These are phyloP conservation scores for fruit fly (Drosophila melanogaster) DNA, from an alignment of 1,140 invertebrate genomes.

Conservation along the genomic window Release_6_plus_ISO1_MT NC_004354.4:13103001-13103500, in stretches of 20 bases:
- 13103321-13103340: neutral
- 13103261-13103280: neutral
- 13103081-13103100: conserved; percentile 33
- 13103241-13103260: neutral
- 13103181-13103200: too few relatives aligned
- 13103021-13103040: conserved; percentile 64
- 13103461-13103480: too few relatives aligned
- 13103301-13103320: conserved; percentile 20
- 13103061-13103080: conserved; percentile 45
- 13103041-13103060: conserved; percentile 60
- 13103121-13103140: conserved; percentile 20
- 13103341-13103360: too few relatives aligned
- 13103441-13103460: too few relatives aligned
- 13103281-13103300: conserved; percentile 24
- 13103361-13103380: too few relatives aligned
- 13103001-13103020: conserved; percentile 4
- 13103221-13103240: too few relatives aligned
- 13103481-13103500: neutral
- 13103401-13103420: too few relatives aligned
- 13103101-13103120: conserved; percentile 37
- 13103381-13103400: too few relatives aligned
- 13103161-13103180: too few relatives aligned
- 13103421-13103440: too few relatives aligned
- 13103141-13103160: conserved; percentile 1
- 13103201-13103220: too few relatives aligned